These are phyloP conservation scores for Spodoptera frugiperda DNA, from an alignment of 1,140 invertebrate species.

Conservation along the genomic window DNA sequence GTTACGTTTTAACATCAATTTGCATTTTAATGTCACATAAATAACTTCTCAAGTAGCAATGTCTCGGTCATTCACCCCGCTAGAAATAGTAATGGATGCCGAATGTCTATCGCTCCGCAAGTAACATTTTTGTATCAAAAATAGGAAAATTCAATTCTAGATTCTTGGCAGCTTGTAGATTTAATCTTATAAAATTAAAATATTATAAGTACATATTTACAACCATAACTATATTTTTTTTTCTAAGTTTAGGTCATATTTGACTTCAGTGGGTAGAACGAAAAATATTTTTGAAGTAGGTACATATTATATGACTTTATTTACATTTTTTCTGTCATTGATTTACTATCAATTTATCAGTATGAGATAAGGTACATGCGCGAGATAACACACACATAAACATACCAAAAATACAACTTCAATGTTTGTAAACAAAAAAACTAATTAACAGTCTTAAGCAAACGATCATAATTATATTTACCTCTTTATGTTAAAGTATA, in stretches of 20 bases:
- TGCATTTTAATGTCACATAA: constrained; percentile 45
- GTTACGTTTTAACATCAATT: neutral
- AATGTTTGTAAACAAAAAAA: constrained; percentile 25
- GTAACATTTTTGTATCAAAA: constrained; percentile 33
- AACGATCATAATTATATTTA: too few species aligned
- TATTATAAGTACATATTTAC: neutral
- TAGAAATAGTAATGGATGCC: constrained; percentile 45
- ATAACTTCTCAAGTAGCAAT: constrained; percentile 29
- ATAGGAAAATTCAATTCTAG: constrained; percentile 38
- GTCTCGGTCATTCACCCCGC: constrained; percentile 47
- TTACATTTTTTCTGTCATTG: constrained; percentile 22
- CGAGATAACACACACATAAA: constrained; percentile 4
- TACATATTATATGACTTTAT: constrained; percentile 5
- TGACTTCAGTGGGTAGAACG: too few species aligned
- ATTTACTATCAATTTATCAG: constrained; percentile 12
- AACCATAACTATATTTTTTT: too few species aligned
- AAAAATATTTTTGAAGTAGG: too few species aligned
- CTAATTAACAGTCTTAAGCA: neutral
- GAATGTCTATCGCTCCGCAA: neutral
- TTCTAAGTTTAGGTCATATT: too few species aligned
- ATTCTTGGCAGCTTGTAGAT: constrained; percentile 19
- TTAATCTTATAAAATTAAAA: neutral
- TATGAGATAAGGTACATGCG: neutral
- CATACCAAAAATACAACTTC: neutral
- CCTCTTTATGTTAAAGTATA: too few species aligned